These are phyloP conservation scores for Spea hammondii DNA, from an alignment of 2,797 vertebrate genomes.

Conservation along the genomic window DNA sequence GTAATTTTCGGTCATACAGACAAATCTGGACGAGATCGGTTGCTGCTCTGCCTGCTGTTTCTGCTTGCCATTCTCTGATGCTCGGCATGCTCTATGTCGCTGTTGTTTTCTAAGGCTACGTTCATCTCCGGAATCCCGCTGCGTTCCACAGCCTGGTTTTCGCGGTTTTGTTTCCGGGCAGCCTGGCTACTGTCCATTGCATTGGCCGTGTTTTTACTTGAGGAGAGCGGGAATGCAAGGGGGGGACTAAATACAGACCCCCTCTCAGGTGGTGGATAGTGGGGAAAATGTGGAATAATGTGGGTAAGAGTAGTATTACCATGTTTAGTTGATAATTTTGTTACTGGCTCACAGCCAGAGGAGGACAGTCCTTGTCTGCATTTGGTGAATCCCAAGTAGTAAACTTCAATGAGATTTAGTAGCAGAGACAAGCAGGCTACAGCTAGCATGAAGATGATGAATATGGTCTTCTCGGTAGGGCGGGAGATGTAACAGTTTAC, in stretches of 20 bases:
- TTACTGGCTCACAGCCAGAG: conserved; percentile 37
- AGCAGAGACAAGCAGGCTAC: conserved; percentile 81
- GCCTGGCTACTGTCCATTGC: conserved; percentile 69
- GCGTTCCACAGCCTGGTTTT: conserved; percentile 77
- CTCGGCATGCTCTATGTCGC: conserved; percentile 49
- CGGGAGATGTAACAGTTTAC: conserved; percentile 89
- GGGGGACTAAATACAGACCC: conserved; percentile 65
- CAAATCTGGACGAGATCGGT: conserved; percentile 71
- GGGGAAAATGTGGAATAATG: conserved; percentile 68
- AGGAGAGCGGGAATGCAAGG: conserved; percentile 63
- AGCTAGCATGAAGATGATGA: conserved; percentile 85
- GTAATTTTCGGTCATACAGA: conserved; percentile 64
- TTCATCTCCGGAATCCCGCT: conserved; percentile 66
- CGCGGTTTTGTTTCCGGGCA: conserved; percentile 76
- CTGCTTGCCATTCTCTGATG: conserved; percentile 69
- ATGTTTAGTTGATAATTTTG: not conserved
- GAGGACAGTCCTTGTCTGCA: conserved; percentile 71
- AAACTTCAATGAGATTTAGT: conserved; percentile 86
- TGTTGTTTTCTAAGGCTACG: conserved; percentile 38
- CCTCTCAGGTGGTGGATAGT: conserved; percentile 62
- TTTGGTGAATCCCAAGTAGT: conserved; percentile 80
- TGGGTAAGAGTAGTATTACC: conserved; percentile 60
- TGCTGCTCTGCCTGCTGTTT: conserved; percentile 76
- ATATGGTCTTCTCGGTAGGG: conserved; percentile 86
- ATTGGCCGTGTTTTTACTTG: conserved; percentile 64